Conservation (phyloP, 2,888 invertebrate species). For the Melieria crassipennis region DNA sequence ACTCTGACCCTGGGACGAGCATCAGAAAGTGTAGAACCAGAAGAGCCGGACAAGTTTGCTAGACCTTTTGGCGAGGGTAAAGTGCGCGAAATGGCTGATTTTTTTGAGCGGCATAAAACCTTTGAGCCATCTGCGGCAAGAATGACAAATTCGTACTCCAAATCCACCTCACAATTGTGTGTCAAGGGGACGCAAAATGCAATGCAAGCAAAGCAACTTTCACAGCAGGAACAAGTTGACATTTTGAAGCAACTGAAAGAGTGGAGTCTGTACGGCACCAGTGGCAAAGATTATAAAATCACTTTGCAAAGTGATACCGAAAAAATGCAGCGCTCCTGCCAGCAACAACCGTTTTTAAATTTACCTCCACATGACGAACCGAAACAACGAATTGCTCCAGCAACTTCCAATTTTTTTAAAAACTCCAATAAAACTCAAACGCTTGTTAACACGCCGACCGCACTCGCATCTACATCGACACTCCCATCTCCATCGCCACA, state of each 20-base stretch:
- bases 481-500: constrained; percentile 4
- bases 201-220: constrained; percentile 45
- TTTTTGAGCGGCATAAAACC: constrained; percentile 68
- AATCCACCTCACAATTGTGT: constrained; percentile 54
- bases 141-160: constrained; percentile 62
- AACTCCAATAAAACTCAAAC: constrained; percentile 35
- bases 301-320: constrained; percentile 30
- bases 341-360: constrained; percentile 7
- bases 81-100: constrained; percentile 77
- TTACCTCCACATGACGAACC: constrained; percentile 24
- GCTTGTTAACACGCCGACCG: constrained; percentile 1
- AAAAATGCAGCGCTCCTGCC: constrained; percentile 4
- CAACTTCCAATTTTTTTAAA: constrained; percentile 30
- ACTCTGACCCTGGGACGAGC: constrained; percentile 19
- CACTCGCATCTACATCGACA: constrained; percentile 13
- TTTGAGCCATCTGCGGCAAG: constrained; percentile 37
- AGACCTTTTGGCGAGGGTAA: constrained; percentile 72
- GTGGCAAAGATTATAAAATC: constrained; percentile 55
- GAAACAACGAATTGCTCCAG: constrained; percentile 46
- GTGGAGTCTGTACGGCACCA: constrained; percentile 63
- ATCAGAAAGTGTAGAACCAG: constrained; percentile 1
- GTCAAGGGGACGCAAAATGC: constrained; percentile 24
- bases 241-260: constrained; percentile 62
- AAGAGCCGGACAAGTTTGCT: constrained; percentile 7
- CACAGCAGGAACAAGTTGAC: constrained; percentile 55